phyloP scores from a whole-genome alignment of 2,888 invertebrate species.

The Lochmaea crataegi region DNA sequence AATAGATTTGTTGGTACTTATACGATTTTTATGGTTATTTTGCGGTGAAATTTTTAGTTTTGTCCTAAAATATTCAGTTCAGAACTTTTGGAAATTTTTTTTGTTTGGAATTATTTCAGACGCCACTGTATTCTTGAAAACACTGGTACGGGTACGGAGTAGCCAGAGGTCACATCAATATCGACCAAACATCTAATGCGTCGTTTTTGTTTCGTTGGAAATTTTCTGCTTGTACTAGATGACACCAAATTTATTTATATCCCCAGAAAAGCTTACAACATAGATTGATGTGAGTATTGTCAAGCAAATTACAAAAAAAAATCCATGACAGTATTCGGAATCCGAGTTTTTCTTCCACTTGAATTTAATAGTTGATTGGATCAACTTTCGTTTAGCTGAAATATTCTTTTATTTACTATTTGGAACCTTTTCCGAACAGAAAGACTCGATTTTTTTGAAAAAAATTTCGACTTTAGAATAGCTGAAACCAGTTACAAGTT shows the following conservation, averaged over 20 bases:
- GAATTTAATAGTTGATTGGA: no score
- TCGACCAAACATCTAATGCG: constrained; percentile 59
- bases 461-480: no score
- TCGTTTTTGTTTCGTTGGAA: constrained; percentile 11
- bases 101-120: not conserved
- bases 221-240: constrained; percentile 19
- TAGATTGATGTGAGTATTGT: not conserved
- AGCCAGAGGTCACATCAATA: constrained; percentile 65
- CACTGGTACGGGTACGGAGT: constrained; percentile 64
- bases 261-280: not conserved
- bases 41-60: no score
- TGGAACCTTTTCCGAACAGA: no score
- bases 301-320: not conserved
- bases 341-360: no score
- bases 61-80: not conserved
- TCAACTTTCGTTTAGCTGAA: no score
- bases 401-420: no score
- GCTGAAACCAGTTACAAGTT: no score
- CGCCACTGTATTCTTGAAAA: constrained; percentile 37
- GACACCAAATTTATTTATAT: constrained; percentile 22
- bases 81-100: not conserved
- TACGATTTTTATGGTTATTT: no score
- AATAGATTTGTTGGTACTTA: no score
- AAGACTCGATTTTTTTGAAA: no score
- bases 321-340: no score